Evolutionary conservation across 2,113 vertebrate genomes (phyloP).

Genomic region (Apteryx owenii): DNA sequence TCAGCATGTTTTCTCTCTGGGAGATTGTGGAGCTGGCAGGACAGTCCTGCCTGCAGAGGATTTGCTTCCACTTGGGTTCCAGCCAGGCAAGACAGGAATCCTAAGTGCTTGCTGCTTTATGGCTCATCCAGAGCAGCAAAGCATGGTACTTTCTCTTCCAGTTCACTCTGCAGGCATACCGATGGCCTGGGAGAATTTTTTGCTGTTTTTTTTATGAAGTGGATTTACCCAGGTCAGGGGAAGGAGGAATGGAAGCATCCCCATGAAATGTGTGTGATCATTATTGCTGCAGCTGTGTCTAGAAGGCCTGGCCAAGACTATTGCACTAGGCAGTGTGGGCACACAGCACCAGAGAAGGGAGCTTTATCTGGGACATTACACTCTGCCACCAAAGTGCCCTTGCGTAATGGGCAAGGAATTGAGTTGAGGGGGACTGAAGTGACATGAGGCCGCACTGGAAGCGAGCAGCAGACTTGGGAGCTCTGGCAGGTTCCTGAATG

Average conservation of each 20-base stretch:
- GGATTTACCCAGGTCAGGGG: not conserved
- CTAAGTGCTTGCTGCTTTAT: not conserved
- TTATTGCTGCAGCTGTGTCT: not conserved
- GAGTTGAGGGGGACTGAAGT: not conserved
- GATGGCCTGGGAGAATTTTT: not conserved
- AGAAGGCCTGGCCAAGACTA: not conserved
- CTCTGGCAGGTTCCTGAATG: not conserved
- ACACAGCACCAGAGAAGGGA: not conserved
- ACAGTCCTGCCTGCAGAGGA: constrained; percentile 29
- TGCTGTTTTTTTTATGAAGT: not conserved
- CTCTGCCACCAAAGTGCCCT: not conserved
- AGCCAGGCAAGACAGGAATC: constrained; percentile 45
- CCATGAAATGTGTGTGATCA: not conserved
- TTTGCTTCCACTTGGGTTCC: constrained; percentile 48
- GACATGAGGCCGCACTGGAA: not conserved
- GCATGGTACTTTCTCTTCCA: not conserved
- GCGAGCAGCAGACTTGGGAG: not conserved
- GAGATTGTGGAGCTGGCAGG: constrained; percentile 44
- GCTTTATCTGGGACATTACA: accelerated
- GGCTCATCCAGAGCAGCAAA: not conserved
- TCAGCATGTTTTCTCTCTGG: not conserved
- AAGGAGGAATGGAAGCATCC: not conserved
- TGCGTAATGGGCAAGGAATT: not conserved
- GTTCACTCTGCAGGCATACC: not conserved
- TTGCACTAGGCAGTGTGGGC: accelerated